Base-by-base conservation (phyloP, 2,113 vertebrate genomes). In the Lonchura striata region DNA sequence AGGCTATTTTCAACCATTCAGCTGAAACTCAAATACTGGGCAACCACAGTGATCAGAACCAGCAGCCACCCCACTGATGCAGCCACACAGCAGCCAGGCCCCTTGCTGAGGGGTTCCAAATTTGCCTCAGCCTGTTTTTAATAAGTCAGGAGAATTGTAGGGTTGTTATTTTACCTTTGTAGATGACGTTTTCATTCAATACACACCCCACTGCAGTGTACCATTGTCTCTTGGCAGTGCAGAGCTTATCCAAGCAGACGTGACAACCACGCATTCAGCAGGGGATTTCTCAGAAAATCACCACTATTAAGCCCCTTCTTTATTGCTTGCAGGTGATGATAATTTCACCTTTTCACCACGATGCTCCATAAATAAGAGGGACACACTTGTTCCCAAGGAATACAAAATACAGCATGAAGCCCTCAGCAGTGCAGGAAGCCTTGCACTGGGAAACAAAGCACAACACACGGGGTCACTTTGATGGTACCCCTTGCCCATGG, bases 51-150 rank as follows among this genome's bases (percentile, higher is more conserved):
- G 11, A 27, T 9, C 28, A 31, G 65, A 16, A 27, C 1, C 9
- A 2, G 39, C 33, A 84, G 64, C 35, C 21, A n/a, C 20, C 15
- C 37, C 4, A 1, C 21, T 0, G 2, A 8, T 9, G 10, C 2
- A 37, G 23, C n/a, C 49, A 56, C 0, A 1, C 33, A 37, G 69
- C 59, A 52, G 59, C 31, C 54, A 61, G 8, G 22, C 18, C 39
- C 33, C 8, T 2, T 16, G 37, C 53, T 16, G 11, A 41, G 31
- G 16, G 35, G 3, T 20, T 49, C 71, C 71, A 74, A 30, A 18
- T 50, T 35, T 37, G 21, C 59, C 28, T 56, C 68, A 64, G 41
- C 0, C n/a, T 6, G 25, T 20, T 81, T 68, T 35, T 30, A 66
- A 1, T 15, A n/a, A 71, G 9, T 5, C 9, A 42, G 35, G 14